phyloP scores from a whole-genome alignment of 2,113 vertebrate genomes.

The Sitta europaea region DNA sequence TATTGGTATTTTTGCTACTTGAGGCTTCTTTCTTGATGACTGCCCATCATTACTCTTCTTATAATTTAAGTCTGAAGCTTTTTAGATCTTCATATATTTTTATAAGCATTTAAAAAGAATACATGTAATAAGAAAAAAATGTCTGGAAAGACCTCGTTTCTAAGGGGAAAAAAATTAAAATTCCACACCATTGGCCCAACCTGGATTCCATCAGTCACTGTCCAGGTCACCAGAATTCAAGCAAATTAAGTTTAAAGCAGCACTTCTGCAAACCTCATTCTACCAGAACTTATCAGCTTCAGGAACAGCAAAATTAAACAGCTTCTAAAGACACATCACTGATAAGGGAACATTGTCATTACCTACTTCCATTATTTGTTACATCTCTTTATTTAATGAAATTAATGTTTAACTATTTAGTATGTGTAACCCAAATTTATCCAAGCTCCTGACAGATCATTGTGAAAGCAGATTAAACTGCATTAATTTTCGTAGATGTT shows the following conservation, averaged over 20 bases:
- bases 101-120: neutral
- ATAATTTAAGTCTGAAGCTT: neutral
- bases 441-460: neutral
- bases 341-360: neutral
- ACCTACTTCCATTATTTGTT: neutral
- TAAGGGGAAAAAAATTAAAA: neutral
- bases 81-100: neutral
- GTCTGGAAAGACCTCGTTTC: neutral
- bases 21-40: neutral
- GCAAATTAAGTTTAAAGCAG: neutral
- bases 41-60: neutral
- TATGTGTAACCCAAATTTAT: neutral
- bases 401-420: slow-evolving; percentile 7
- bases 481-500: neutral
- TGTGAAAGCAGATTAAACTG: slow-evolving; percentile 2
- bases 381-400: neutral
- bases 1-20: neutral
- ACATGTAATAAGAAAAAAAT: neutral
- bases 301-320: neutral
- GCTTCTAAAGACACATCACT: neutral
- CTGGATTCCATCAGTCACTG: neutral
- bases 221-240: neutral
- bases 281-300: neutral
- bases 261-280: neutral
- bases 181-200: neutral